Evolutionary conservation across 2,797 vertebrate species (phyloP).

Genomic region (Sebastes umbrosus): DNA sequence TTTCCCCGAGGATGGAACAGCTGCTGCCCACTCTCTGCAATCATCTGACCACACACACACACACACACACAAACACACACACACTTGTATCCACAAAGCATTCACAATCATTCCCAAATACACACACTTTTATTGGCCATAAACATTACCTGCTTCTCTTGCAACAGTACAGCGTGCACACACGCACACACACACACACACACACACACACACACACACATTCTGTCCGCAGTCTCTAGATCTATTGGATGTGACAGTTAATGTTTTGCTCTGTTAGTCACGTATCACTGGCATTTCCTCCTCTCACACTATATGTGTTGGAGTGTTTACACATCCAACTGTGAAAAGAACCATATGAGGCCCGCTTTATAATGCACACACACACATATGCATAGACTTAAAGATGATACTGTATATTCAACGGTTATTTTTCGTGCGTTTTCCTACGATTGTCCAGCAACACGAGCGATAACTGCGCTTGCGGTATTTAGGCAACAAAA

Average conservation of each 20-base stretch:
- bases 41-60: conserved; percentile 36
- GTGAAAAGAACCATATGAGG: conserved; percentile 51
- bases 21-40: conserved; percentile 57
- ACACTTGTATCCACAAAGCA: not conserved
- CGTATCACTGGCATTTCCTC: conserved; percentile 53
- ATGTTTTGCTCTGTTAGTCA: conserved; percentile 73
- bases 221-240: conserved; percentile 40
- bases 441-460: too few relatives aligned
- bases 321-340: conserved; percentile 60
- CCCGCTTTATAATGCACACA: not conserved
- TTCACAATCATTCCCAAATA: conserved; percentile 7
- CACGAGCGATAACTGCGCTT: too few relatives aligned
- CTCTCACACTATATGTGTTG: conserved; percentile 48
- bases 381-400: not conserved
- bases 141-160: conserved; percentile 30
- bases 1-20: conserved; percentile 57
- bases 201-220: not conserved
- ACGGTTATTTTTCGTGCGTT: too few relatives aligned
- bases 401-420: not conserved
- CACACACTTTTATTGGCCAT: not conserved
- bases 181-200: not conserved
- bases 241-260: conserved; percentile 77
- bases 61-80: conserved; percentile 12
- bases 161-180: not conserved
- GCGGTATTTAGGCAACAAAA: too few relatives aligned